Base-by-base conservation (phyloP, 1,140 invertebrate species). In the Cecropterus lyciades region DNA sequence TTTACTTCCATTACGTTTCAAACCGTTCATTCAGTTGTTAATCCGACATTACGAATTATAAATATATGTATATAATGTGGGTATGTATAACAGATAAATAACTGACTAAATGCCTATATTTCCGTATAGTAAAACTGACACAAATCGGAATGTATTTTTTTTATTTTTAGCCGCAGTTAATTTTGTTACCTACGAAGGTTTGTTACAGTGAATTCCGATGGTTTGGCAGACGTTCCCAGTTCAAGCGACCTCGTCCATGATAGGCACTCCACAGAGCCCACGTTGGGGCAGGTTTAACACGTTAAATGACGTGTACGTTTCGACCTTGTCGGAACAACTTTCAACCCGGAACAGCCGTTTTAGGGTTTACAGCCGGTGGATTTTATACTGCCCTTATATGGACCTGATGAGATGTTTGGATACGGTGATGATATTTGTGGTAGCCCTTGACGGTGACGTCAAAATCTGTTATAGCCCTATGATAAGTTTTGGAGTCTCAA, bases 281-380 rank as follows among this genome's bases (percentile, higher is more conserved):
- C 56, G 69, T 70, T 68, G 65, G 67, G 70, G 72, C 65, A 70
- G 66, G 52, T 30, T 51, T n/a, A n/a, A n/a, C n/a, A n/a, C 42
- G 14, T 48, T n/a, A 52, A 49, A 53, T 60, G 65, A 67, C 56
- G 56, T 60, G 45, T 60, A 7, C 73, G 69, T 59, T 55, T 75
- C 20, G 82, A 82, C 84, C 84, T 87, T 87, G 84, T 65, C 33
- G 68, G 75, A 79, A 79, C 84, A 84, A 85, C 84, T 87, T 87
- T 87, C 79, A 74, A 87, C 82, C 82, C 81, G 84, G 84, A 87
- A 86, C 72, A 71, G 71, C 67, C 72, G 74, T 76, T 84, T 77
- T 81, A 60, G 51, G 49, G 49, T 52, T 27, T 33, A 13, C 43
- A 48, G 62, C 46, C 57, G 24, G 42, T 63, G 62, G 59, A 57